Conservation (phyloP, 2,113 vertebrate species). For the Merops nubicus region DNA sequence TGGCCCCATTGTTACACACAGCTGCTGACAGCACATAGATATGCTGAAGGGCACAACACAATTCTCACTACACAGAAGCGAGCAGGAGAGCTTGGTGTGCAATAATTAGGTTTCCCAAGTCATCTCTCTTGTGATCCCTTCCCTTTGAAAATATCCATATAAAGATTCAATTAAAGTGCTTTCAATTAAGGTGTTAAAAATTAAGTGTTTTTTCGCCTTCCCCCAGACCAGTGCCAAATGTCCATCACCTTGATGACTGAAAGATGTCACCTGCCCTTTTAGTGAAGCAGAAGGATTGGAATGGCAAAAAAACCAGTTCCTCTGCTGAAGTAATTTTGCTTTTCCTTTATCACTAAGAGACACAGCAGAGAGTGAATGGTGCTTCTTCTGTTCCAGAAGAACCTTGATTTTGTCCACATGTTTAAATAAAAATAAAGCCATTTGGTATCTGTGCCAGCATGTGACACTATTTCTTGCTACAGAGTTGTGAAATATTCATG, state of each 20-base stretch:
- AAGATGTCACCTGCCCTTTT: background rate
- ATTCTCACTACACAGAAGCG: background rate
- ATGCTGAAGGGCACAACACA: background rate
- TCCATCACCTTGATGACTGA: background rate
- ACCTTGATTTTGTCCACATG: background rate
- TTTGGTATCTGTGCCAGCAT: background rate
- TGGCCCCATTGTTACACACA: background rate
- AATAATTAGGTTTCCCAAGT: background rate
- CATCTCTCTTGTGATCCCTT: background rate
- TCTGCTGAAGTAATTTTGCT: background rate
- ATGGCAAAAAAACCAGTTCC: background rate
- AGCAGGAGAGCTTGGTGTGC: background rate
- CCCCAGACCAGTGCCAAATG: background rate
- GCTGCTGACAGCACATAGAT: fast-evolving
- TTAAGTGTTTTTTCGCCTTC: background rate
- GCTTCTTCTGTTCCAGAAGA: background rate
- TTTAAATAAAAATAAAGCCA: background rate
- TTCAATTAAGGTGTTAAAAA: background rate
- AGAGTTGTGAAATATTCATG: background rate
- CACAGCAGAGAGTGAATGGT: background rate
- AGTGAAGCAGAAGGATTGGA: background rate
- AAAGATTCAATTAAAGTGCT: background rate
- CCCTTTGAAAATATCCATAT: background rate
- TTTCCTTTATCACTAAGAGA: background rate
- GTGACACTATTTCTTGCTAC: background rate